Evolutionary conservation across 2,113 vertebrate species (phyloP), one percentile per base, ranked within the genome.

Genomic region (Microcebus ravelobensis): DNA sequence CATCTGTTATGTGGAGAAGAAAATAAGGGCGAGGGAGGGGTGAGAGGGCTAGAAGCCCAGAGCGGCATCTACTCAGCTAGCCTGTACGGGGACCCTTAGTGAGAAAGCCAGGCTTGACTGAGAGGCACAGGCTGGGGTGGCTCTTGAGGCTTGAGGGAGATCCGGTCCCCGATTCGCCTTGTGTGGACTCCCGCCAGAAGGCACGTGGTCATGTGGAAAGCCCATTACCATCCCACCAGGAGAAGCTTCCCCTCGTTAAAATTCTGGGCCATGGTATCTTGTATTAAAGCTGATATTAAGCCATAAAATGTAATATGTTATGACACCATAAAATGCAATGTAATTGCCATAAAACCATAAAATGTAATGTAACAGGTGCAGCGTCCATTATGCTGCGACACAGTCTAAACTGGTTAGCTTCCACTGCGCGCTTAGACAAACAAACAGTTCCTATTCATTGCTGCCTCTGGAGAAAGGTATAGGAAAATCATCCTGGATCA

Each of bases 261-360:
- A 98, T 98, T 98, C 98, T 86, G 61, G 36, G 2, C 90, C 34
- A 88, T 0, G 0, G 36, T 20, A 0, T 63, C 95, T 94, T 90
- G 59, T 48, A 93, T 91, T 63, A 82, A 97, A 96, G 96, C 80
- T 45, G 52, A 42, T 89, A 96, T 97, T 94, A 94, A 99, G 97
- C 98, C 89, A 94, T 94, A 97, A 98, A 96, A 96, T 11, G 1
- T 91, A 91, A 97, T 95, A 97, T 83, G 97, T 85, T 98, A 95
- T 96, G 98, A 98, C 98, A 97, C 97, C 91, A 83, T 98, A 97
- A 92, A 93, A 85, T 6, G 70, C 92, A 71, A 71, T 18, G 87
- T 91, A 97, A 98, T 94, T 97, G 98, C 98, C 87, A 81, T 68
- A 94, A 97, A 97, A 76, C 98, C 98, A 96, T 97, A 98, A 98